phyloP scores from a whole-genome alignment of 1,140 invertebrate species.

The Hylyphantes graminicola region DNA sequence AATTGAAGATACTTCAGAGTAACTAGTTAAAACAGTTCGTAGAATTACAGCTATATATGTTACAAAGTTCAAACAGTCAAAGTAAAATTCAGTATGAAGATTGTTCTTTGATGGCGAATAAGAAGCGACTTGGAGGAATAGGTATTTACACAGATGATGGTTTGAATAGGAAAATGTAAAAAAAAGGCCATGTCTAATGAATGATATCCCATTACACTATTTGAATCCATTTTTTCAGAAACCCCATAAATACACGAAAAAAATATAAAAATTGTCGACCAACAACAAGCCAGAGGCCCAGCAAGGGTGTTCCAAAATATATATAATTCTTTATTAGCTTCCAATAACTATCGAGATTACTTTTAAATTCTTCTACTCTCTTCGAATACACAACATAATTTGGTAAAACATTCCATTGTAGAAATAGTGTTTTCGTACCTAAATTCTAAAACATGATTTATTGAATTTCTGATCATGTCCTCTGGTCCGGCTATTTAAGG shows the following conservation, averaged over 20 bases:
- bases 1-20: constrained; percentile 10
- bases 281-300: background rate
- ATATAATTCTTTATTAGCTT: too few relatives aligned
- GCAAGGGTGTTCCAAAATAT: too few relatives aligned
- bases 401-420: too few relatives aligned
- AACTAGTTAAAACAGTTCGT: constrained; percentile 19
- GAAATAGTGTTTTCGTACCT: too few relatives aligned
- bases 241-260: background rate
- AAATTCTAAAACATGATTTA: too few relatives aligned
- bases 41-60: constrained; percentile 23
- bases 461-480: too few relatives aligned
- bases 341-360: too few relatives aligned
- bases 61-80: constrained; percentile 21
- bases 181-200: background rate
- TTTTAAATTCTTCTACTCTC: too few relatives aligned
- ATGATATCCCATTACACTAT: background rate
- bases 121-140: background rate
- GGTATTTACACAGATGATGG: constrained; percentile 18
- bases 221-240: background rate
- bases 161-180: background rate
- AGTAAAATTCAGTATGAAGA: constrained; percentile 11
- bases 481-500: too few relatives aligned
- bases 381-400: too few relatives aligned
- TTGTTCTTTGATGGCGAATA: constrained; percentile 3
- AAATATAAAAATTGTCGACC: background rate